These are phyloP conservation scores for Betta splendens DNA, from an alignment of 2,797 vertebrate genomes.

Conservation along the genomic window DNA sequence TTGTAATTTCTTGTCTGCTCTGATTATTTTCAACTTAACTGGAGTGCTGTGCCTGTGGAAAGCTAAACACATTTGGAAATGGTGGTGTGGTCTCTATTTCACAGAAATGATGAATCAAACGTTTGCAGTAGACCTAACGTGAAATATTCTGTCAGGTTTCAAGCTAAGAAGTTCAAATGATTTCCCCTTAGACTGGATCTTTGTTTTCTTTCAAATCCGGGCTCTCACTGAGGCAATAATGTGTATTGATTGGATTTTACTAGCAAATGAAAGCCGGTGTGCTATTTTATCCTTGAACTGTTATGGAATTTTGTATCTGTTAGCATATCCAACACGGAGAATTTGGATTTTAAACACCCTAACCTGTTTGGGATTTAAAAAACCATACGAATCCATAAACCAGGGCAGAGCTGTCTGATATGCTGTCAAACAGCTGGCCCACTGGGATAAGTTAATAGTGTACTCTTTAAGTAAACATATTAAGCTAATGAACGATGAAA, in stretches of 20 bases:
- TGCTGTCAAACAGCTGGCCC: not conserved
- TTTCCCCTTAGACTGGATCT: conserved; percentile 53
- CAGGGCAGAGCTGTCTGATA: conserved; percentile 12
- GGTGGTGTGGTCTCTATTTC: conserved; percentile 30
- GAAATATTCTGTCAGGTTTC: conserved; percentile 58
- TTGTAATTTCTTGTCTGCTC: conserved; percentile 67
- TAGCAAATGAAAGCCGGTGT: conserved; percentile 49
- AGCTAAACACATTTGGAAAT: conserved; percentile 48
- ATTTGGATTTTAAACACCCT: conserved; percentile 11
- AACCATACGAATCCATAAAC: conserved; percentile 6
- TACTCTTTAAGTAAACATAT: conserved; percentile 30
- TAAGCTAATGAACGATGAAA: conserved; percentile 37
- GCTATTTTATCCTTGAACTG: conserved; percentile 47
- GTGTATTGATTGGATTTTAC: conserved; percentile 68
- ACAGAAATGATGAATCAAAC: conserved; percentile 50
- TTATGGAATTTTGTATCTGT: conserved; percentile 25
- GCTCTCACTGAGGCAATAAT: conserved; percentile 63
- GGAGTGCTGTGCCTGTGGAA: conserved; percentile 44
- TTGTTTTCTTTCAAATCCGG: conserved; percentile 61
- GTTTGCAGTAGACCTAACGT: conserved; percentile 43
- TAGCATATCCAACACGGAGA: conserved; percentile 23
- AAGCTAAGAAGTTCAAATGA: conserved; percentile 58
- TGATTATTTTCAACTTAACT: conserved; percentile 68
- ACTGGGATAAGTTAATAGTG: conserved; percentile 21
- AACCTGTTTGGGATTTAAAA: conserved; percentile 11